phyloP scores from a whole-genome alignment of 2,113 vertebrate genomes.

The Notarius quadriscutis region DNA sequence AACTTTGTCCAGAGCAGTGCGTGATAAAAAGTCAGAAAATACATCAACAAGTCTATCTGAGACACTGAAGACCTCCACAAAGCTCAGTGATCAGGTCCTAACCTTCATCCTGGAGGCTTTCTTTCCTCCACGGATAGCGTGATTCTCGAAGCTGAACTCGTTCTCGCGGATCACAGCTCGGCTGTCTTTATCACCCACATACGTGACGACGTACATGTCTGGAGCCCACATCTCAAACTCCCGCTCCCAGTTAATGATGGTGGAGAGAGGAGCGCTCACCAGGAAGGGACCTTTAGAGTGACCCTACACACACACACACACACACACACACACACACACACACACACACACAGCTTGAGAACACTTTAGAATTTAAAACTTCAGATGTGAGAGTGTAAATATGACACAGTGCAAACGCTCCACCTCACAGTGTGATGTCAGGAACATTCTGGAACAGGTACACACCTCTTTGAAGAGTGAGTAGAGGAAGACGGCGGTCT shows the following conservation, averaged over 20 bases:
- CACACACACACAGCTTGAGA: background rate
- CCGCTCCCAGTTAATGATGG: slow-evolving; percentile 98
- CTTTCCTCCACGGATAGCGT: slow-evolving; percentile 93
- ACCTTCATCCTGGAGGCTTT: slow-evolving; percentile 98
- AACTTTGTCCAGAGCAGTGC: background rate
- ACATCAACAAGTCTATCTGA: background rate
- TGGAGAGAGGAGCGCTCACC: slow-evolving; percentile 94
- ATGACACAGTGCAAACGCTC: background rate
- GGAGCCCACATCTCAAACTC: slow-evolving; percentile 99
- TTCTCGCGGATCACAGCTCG: slow-evolving; percentile 95
- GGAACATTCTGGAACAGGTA: no score
- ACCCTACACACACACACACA: slow-evolving; percentile 73
- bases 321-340: background rate
- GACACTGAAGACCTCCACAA: background rate
- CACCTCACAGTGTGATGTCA: background rate
- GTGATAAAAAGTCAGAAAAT: background rate
- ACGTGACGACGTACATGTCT: slow-evolving; percentile 97
- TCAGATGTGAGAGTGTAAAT: background rate
- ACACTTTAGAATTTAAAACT: background rate
- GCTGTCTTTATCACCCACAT: slow-evolving; percentile 94
- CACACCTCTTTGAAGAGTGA: slow-evolving; percentile 95
- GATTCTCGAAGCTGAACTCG: slow-evolving; percentile 96
- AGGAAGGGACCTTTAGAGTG: slow-evolving; percentile 97
- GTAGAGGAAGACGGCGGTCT: slow-evolving; percentile 95
- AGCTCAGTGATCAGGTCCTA: background rate